These are phyloP conservation scores for Ptilorrhoa leucosticta DNA, from an alignment of 2,113 vertebrate genomes.

Conservation along the genomic window DNA sequence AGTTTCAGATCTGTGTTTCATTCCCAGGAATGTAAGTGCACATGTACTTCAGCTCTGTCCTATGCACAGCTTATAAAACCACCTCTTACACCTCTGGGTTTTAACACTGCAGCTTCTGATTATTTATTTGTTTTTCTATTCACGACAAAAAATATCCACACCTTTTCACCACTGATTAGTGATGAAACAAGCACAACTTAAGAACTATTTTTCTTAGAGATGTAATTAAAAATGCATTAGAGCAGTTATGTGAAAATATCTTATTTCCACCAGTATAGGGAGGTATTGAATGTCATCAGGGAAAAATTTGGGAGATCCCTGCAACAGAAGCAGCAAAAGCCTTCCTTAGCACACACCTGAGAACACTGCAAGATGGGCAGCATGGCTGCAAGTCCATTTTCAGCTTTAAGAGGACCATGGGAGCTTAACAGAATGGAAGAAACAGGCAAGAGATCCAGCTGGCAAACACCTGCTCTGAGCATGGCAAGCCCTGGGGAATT, in stretches of 20 bases:
- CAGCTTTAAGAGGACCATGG: neutral
- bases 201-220: neutral
- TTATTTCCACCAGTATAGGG: neutral
- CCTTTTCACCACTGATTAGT: neutral
- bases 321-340: neutral
- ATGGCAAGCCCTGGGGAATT: neutral
- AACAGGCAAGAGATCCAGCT: neutral
- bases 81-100: neutral
- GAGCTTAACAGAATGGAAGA: neutral
- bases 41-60: fast-evolving
- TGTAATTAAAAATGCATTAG: neutral
- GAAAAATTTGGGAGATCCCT: neutral
- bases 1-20: neutral
- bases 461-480: neutral
- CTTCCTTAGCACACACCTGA: neutral
- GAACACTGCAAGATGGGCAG: neutral
- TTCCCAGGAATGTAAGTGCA: neutral
- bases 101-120: neutral
- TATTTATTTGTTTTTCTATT: neutral
- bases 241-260: neutral
- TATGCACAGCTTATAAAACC: neutral
- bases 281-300: neutral
- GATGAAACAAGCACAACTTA: neutral
- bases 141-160: neutral
- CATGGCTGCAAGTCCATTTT: neutral